Conservation (phyloP, 30 jellyfish, hydroid and myxozoan genomes). For the Aurelia sp. region DNA sequence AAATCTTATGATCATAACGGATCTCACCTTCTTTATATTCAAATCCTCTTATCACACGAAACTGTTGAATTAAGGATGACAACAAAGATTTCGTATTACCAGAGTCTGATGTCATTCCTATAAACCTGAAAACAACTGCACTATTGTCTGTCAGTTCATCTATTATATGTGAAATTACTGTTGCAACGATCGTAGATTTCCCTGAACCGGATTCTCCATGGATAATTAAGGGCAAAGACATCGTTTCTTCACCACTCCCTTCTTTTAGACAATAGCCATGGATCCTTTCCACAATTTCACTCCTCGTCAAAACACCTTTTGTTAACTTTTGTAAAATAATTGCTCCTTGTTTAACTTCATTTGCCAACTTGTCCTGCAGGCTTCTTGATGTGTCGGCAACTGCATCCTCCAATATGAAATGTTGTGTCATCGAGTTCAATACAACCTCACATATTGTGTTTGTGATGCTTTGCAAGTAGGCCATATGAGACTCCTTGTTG, state of each 20-base stretch:
- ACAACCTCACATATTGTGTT: constrained; percentile 29
- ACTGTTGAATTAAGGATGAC: constrained; percentile 33
- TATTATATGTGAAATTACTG: neutral
- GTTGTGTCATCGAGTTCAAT: constrained; percentile 7
- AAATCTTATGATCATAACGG: neutral
- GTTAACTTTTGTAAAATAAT: neutral
- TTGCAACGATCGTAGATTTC: constrained; percentile 33
- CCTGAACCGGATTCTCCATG: constrained; percentile 53
- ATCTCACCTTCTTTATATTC: neutral
- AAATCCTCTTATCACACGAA: neutral
- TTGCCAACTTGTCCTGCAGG: neutral
- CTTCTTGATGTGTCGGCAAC: neutral
- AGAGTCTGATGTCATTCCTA: constrained; percentile 43
- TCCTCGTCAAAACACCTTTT: constrained; percentile 11
- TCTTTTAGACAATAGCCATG: neutral
- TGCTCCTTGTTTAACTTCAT: constrained; percentile 24
- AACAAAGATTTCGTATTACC: constrained; percentile 18
- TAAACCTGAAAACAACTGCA: constrained; percentile 23
- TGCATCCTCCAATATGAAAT: neutral
- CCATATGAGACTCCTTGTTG: neutral
- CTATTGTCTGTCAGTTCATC: neutral
- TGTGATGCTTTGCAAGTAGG: constrained; percentile 33
- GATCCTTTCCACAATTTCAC: neutral
- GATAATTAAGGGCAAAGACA: constrained; percentile 6
- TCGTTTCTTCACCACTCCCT: neutral